Conservation (phyloP, 2,113 vertebrate species). For the Pomatostomus ruficeps region DNA sequence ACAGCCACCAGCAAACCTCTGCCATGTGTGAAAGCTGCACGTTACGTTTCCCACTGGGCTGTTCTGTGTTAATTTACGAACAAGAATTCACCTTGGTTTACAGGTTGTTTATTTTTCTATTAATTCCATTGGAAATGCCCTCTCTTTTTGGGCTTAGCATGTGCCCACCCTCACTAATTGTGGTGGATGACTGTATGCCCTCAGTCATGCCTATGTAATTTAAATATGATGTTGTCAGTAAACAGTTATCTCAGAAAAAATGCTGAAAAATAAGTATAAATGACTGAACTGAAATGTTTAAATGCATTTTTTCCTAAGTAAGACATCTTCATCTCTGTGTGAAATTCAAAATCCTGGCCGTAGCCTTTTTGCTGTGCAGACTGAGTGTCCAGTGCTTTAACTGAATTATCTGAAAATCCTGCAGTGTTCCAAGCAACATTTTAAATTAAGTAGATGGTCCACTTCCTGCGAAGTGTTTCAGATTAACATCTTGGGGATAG, state of each 20-base stretch:
- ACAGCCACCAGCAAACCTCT: conserved; percentile 14
- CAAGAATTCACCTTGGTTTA: conserved; percentile 45
- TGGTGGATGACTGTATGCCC: too few species aligned
- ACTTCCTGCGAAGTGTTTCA: conserved; percentile 45
- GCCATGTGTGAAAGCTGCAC: conserved; percentile 59
- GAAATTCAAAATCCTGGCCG: not conserved
- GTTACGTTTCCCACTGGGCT: not conserved
- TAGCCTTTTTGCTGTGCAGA: not conserved
- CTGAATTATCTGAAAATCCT: not conserved
- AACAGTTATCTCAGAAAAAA: not conserved
- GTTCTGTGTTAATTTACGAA: conserved; percentile 31
- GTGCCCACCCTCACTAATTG: not conserved
- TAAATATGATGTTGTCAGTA: not conserved
- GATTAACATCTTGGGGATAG: conserved; percentile 3
- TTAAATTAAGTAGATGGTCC: conserved; percentile 9
- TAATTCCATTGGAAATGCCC: not conserved
- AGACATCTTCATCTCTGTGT: not conserved
- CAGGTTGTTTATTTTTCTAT: conserved; percentile 32
- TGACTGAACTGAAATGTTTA: not conserved
- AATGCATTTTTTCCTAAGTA: not conserved
- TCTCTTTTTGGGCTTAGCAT: not conserved
- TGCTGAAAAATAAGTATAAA: not conserved
- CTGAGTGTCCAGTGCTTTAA: not conserved
- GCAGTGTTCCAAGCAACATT: not conserved
- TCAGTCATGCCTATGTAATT: not conserved